A percentile compares a stretch with the other conserved stretches of the same genome.
These are phyloP conservation scores for Actinernus sp. DNA, from an alignment of 92 coral and sea anemone genomes.

Conservation along the genomic window DNA sequence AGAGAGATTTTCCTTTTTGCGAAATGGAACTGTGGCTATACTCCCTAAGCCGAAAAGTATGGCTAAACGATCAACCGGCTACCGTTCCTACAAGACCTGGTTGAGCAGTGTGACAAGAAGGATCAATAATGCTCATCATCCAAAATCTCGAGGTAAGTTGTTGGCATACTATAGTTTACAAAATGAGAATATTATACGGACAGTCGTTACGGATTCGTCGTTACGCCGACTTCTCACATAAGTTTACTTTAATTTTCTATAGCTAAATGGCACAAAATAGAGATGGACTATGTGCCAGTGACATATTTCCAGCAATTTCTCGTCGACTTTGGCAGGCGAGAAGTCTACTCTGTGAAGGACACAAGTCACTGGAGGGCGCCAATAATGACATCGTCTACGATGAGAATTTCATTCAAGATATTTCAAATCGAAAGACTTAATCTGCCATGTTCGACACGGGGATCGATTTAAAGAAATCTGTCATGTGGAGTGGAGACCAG, in stretches of 20 bases:
- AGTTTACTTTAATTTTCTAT: background rate
- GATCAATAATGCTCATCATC: background rate
- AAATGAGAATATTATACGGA: too few relatives aligned
- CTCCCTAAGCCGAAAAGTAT: background rate
- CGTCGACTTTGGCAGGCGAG: background rate
- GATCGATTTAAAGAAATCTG: too few relatives aligned
- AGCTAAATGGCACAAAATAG: constrained; percentile 2
- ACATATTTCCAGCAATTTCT: background rate
- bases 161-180: too few relatives aligned
- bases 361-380: background rate
- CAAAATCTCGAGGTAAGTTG: constrained; percentile 5
- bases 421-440: too few relatives aligned
- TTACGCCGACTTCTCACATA: too few relatives aligned
- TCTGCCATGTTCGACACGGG: too few relatives aligned
- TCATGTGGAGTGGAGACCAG: background rate
- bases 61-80: background rate
- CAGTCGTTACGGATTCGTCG: too few relatives aligned
- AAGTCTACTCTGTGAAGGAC: background rate
- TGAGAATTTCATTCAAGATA: background rate
- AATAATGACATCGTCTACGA: background rate
- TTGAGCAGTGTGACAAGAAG: background rate
- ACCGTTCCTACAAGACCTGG: background rate
- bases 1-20: background rate
- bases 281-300: background rate
- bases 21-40: background rate